Percentiles rank a stretch among this genome's conserved stretches.
These are phyloP conservation scores for Phortica magna DNA, from an alignment of 2,888 invertebrate species.

Conservation along the genomic window DNA sequence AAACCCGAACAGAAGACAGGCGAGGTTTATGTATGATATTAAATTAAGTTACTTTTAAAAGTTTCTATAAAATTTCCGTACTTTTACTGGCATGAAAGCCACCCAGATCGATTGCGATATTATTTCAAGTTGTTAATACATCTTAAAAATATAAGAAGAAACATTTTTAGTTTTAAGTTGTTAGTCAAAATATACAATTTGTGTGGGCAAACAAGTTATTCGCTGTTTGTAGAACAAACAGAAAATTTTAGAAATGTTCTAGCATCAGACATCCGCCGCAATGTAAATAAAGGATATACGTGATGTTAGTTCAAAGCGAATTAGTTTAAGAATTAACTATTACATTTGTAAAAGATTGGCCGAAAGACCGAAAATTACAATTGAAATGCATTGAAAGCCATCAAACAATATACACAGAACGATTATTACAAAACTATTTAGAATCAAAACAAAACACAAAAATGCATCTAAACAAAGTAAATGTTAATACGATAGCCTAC, in stretches of 20 bases:
- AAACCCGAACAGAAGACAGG: slow-evolving; percentile 75
- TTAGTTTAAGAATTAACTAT: background rate
- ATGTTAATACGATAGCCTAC: too few relatives aligned
- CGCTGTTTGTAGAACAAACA: too few relatives aligned
- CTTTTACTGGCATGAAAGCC: background rate
- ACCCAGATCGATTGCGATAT: slow-evolving; percentile 22
- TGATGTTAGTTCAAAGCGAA: background rate
- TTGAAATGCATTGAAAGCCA: background rate
- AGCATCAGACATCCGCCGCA: background rate
- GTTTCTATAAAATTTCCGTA: background rate
- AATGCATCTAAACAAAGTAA: too few relatives aligned
- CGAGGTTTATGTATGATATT: slow-evolving; percentile 75
- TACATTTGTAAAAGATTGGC: background rate
- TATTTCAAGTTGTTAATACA: background rate
- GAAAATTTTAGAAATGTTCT: background rate
- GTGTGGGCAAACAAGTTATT: too few relatives aligned
- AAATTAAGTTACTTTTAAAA: background rate
- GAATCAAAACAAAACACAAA: too few relatives aligned
- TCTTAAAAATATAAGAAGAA: background rate
- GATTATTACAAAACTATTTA: too few relatives aligned
- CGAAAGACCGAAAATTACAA: background rate
- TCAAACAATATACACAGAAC: background rate
- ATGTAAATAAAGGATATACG: background rate
- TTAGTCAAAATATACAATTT: background rate
- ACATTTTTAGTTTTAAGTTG: background rate